Conservation (phyloP, 2,888 invertebrate species). For the Dendrolimus houi region DNA sequence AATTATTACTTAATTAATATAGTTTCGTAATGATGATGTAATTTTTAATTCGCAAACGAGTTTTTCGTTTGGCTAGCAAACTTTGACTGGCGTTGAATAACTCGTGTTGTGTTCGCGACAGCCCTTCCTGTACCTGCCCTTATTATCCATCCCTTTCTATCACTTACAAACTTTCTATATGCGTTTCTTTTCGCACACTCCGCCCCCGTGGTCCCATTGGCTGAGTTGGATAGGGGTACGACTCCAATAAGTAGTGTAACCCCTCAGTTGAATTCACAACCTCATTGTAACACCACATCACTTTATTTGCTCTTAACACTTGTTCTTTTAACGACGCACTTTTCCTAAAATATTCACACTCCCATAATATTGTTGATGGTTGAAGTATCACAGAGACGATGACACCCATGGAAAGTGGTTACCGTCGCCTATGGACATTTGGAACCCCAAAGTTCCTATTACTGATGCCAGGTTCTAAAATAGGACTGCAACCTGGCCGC, state of each 20-base stretch:
- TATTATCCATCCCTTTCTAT: neutral
- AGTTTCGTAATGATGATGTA: neutral
- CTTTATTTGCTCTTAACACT: no score
- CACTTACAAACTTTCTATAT: neutral
- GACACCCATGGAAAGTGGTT: no score
- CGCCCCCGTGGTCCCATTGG: neutral
- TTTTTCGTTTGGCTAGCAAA: neutral
- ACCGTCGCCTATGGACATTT: no score
- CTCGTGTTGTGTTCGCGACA: neutral
- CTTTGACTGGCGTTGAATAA: neutral
- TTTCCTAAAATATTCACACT: no score
- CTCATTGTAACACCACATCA: no score
- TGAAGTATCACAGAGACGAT: no score
- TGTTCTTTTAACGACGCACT: no score
- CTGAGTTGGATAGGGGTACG: neutral
- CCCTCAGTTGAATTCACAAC: neutral
- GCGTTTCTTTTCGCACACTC: neutral
- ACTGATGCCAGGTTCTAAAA: no score
- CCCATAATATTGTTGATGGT: no score
- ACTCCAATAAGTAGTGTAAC: neutral
- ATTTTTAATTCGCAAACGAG: neutral
- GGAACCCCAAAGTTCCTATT: no score
- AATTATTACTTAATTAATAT: constrained; percentile 19
- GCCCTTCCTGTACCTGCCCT: neutral
- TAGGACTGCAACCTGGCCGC: no score